Evolutionary conservation across 1,140 invertebrate genomes (phyloP), one percentile per base, ranked within the genome.

Genomic region (Drosophila arizonae): DNA sequence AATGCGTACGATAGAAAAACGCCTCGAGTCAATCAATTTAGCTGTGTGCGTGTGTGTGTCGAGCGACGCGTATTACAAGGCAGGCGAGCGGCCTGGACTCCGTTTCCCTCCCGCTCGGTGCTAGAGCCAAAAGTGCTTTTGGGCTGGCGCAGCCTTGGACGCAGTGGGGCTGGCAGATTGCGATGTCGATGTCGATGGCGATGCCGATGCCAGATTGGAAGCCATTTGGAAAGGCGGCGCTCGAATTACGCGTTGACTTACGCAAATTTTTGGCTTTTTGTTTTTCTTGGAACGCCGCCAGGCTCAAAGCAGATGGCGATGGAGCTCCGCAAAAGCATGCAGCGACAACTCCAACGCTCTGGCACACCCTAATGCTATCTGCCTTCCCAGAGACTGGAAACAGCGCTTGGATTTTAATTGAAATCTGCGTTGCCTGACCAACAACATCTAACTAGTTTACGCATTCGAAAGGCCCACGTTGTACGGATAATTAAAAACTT

Each of bases 21-120:
- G 82, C 82, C 82, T 82, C 79, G 55, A 87, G 82, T 88, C 82
- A 87, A 87, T 88, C 82, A 88, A 88, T 86, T 82, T 86, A 65
- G 61, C 15, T 60, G 43, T 56, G 21, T 24, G 21, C 21, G 21
- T 24, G 21, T 24, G 21, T 24, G 65, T 68, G 71, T 61, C 33
- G 41, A 43, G 71, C 41, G 57, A 66, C 52, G 72, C 52, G 66
- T 74, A 51, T 74, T 74, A 74, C 66, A 55, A 39, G 67, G 28
- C 26, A 28, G 17, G 39, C 28, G 54, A 56, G 21, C 17, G 9
- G 54, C 6, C n/a, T 11, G 43, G 43, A n/a, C 56, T 13, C 17
- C 70, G 62, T 62, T 69, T 69, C 61, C 81, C 76, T 76, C 43
- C 15, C 15, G 43, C 43, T 15, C 13, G 4, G 6, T 2, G 33